These are phyloP conservation scores for Centropyge bicolor DNA, from an alignment of 2,797 vertebrate species.

Conservation along the genomic window DNA sequence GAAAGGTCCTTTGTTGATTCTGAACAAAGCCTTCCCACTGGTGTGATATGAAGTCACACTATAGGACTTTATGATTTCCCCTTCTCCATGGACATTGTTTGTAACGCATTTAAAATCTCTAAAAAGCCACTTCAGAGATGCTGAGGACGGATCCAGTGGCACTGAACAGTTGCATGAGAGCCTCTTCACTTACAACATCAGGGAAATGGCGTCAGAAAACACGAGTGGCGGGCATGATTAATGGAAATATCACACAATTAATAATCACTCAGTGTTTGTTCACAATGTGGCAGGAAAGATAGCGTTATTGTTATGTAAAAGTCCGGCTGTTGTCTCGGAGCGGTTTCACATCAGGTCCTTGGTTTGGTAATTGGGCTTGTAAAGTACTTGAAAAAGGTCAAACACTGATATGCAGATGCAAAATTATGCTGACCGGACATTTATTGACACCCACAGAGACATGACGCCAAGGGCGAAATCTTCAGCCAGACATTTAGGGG, in stretches of 20 bases:
- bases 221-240: constrained; percentile 25
- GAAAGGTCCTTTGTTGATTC: background rate
- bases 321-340: background rate
- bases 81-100: constrained; percentile 27
- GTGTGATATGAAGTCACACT: constrained; percentile 12
- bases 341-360: constrained; percentile 30
- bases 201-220: constrained; percentile 40
- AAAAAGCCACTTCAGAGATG: constrained; percentile 43
- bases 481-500: too few relatives aligned
- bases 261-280: constrained; percentile 31
- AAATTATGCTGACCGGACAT: background rate
- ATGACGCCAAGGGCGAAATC: background rate
- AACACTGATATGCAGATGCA: constrained; percentile 1
- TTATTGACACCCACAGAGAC: constrained; percentile 2
- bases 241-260: constrained; percentile 51
- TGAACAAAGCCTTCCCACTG: constrained; percentile 10
- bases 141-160: constrained; percentile 22
- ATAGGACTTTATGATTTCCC: background rate
- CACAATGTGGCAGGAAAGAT: constrained; percentile 23
- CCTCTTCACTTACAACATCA: constrained; percentile 28
- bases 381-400: constrained; percentile 25
- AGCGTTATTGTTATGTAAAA: constrained; percentile 36
- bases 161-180: constrained; percentile 50
- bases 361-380: constrained; percentile 13
- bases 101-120: constrained; percentile 46